These are phyloP conservation scores for Electrona antarctica DNA, from an alignment of 2,113 vertebrate genomes.

Conservation along the genomic window DNA sequence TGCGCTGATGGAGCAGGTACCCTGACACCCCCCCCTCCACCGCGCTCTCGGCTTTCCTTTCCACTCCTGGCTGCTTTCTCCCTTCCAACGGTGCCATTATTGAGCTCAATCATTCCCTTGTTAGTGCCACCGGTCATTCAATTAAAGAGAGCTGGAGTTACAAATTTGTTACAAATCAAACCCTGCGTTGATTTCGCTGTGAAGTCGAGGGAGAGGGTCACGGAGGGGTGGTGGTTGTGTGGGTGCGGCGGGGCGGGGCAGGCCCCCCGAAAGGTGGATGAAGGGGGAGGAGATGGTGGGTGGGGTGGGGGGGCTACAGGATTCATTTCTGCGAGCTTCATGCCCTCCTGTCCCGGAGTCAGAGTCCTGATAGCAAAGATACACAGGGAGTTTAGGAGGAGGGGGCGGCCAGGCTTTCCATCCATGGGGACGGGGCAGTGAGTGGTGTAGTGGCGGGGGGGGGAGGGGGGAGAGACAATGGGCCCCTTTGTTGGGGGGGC, in stretches of 20 bases:
- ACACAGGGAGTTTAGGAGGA: constrained; percentile 51
- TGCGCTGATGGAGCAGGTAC: background rate
- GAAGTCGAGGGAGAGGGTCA: constrained; percentile 67
- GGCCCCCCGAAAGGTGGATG: background rate
- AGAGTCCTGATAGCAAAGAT: constrained; percentile 84
- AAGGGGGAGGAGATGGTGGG: background rate
- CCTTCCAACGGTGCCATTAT: constrained; percentile 51
- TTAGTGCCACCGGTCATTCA: constrained; percentile 64
- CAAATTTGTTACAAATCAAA: constrained; percentile 88
- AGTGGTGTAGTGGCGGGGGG: background rate
- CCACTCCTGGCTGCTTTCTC: no score
- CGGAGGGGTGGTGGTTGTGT: no score
- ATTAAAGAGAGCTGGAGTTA: constrained; percentile 75
- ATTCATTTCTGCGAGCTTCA: constrained; percentile 76
- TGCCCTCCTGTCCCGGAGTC: constrained; percentile 73
- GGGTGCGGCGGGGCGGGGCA: no score
- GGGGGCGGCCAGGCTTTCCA: constrained; percentile 78
- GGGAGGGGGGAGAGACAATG: constrained; percentile 81
- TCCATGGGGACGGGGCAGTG: constrained; percentile 58
- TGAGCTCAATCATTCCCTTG: constrained; percentile 70
- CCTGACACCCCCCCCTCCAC: background rate
- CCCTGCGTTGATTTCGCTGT: constrained; percentile 74
- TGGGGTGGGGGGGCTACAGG: constrained; percentile 28
- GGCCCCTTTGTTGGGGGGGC: constrained; percentile 82
- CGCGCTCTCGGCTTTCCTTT: background rate